Evolutionary conservation across 1,140 invertebrate species (phyloP), one percentile per base, ranked within the genome.

Genomic region (Ceratina australensis): DNA sequence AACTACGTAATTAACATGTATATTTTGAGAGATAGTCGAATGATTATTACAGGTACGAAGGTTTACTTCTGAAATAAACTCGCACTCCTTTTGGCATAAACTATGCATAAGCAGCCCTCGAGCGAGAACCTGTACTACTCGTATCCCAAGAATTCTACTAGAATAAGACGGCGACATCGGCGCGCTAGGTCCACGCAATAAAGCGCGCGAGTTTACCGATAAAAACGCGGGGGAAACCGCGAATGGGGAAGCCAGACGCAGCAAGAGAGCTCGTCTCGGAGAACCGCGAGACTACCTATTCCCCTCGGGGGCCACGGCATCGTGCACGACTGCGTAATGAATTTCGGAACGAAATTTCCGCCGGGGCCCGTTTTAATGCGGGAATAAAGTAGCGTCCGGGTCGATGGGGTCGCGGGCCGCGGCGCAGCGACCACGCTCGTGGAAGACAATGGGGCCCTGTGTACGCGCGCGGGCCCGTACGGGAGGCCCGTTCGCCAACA

Each of bases 361-460:
- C 78, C 82, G 82, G 81, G 68, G 78, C 74, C 78, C 77, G 85
- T 80, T 90, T 90, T 90, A 90, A 91, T 89, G 89, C 84, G 83
- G 79, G 88, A 87, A 90, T 90, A 90, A 91, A 91, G 88, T 90
- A 89, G 86, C 83, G 89, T 88, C 88, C 89, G 89, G 90, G 89
- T 90, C 90, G 89, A 91, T 87, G 84, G 86, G 90, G 90, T 90
- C 89, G 89, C 82, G 72, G 67, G 69, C 84, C 84, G 64, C 72
- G 80, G 54, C 72, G 78, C 78, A 84, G 81, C 79, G 88, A 84
- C 81, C 86, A 80, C 84, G 87, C 86, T 81, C 60, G 26, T 47
- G 81, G 86, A 81, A 90, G 89, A 91, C 90, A 91, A 91, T 91
- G 87, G 87, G 86, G 80, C 81, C 79, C 78, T 63, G 84, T 42